phyloP scores from a whole-genome alignment of 2,113 vertebrate genomes.

The Chaetorhynchus papuensis region DNA sequence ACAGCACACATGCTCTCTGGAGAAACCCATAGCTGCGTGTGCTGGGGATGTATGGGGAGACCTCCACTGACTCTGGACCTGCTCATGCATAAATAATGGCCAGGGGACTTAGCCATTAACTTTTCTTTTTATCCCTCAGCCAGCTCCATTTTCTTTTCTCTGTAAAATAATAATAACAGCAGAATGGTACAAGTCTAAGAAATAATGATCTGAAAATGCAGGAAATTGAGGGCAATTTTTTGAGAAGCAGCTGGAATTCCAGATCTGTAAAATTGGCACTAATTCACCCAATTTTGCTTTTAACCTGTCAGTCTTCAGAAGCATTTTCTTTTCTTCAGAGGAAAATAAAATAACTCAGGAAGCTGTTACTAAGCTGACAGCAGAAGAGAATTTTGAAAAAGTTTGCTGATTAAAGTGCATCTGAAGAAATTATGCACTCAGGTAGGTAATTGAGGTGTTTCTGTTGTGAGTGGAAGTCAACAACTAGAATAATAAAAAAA shows the following conservation, averaged over 20 bases:
- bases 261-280: not conserved
- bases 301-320: not conserved
- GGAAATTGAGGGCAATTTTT: slow-evolving; percentile 8
- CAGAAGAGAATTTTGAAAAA: not conserved
- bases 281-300: not conserved
- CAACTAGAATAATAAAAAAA: not conserved
- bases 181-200: not conserved
- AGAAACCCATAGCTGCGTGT: not conserved
- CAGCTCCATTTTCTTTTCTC: not conserved
- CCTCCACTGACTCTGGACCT: not conserved
- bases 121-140: not conserved
- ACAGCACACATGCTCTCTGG: not conserved
- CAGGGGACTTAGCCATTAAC: not conserved
- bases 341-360: not conserved
- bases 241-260: slow-evolving; percentile 5
- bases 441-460: not conserved
- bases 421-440: not conserved
- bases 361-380: not conserved
- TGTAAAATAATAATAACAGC: not conserved
- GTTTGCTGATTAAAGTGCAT: not conserved
- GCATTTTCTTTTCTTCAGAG: not conserved
- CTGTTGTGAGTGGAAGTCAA: not conserved
- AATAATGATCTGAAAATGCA: not conserved
- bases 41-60: not conserved
- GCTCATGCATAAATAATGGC: not conserved